Conservation (phyloP, 2,888 invertebrate genomes). For the Brachylomia viminalis region DNA sequence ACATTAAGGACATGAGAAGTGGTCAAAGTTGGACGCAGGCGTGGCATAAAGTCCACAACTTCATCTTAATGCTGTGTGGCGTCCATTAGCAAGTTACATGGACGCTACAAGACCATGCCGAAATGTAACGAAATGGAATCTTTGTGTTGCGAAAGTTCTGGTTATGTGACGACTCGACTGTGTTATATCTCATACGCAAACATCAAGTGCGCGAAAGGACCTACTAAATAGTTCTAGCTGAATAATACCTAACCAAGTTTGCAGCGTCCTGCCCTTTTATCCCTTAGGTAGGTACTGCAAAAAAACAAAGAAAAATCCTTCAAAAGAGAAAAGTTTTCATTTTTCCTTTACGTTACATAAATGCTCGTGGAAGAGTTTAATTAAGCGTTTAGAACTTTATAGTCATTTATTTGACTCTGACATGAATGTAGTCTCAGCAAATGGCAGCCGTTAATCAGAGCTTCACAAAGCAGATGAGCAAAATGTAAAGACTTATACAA, state of each 20-base stretch:
- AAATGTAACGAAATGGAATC: slow-evolving; percentile 44
- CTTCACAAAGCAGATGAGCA: slow-evolving; percentile 24
- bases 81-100: slow-evolving; percentile 82
- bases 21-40: slow-evolving; percentile 79
- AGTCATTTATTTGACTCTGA: slow-evolving; percentile 32
- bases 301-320: not conserved
- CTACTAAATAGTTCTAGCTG: not conserved
- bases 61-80: slow-evolving; percentile 79
- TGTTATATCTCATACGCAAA: not conserved
- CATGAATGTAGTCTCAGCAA: slow-evolving; percentile 43
- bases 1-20: slow-evolving; percentile 81
- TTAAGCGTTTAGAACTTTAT: slow-evolving; percentile 42
- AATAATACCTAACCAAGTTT: not conserved
- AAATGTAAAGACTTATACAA: slow-evolving; percentile 36
- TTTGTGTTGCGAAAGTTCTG: slow-evolving; percentile 31
- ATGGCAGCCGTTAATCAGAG: slow-evolving; percentile 40
- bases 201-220: not conserved
- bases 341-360: slow-evolving; percentile 2
- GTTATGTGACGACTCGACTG: slow-evolving; percentile 5
- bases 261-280: not conserved
- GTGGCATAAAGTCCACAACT: slow-evolving; percentile 77
- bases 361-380: slow-evolving; percentile 22
- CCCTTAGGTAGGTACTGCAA: not conserved
- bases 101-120: slow-evolving; percentile 33
- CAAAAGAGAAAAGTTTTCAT: not conserved